A percentile compares a stretch with the other conserved stretches of the same genome.
These are phyloP conservation scores for Noturus placidus DNA, from an alignment of 2,113 vertebrate species.

Conservation along the genomic window DNA sequence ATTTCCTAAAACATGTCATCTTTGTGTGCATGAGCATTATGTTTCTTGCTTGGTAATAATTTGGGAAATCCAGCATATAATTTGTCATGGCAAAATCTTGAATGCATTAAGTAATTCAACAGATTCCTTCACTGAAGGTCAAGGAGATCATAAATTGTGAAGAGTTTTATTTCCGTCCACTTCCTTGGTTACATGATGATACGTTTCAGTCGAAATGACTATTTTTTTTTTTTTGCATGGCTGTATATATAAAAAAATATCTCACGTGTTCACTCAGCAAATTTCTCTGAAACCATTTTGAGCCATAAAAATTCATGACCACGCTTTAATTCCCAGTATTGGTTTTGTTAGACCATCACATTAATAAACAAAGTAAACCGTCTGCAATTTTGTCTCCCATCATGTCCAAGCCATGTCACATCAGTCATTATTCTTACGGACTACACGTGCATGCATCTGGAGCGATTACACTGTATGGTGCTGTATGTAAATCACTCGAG, in stretches of 20 bases:
- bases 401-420: neutral
- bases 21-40: neutral
- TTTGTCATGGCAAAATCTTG: slow-evolving; percentile 1
- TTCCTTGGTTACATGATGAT: slow-evolving; percentile 18
- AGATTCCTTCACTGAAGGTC: neutral
- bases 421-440: no score
- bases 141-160: neutral
- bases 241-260: neutral
- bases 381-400: neutral
- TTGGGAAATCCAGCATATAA: neutral
- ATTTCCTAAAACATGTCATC: neutral
- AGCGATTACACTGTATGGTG: no score
- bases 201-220: neutral
- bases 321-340: neutral
- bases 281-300: neutral
- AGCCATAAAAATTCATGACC: neutral
- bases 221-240: neutral
- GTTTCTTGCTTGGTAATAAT: neutral
- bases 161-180: neutral
- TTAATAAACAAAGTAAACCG: neutral
- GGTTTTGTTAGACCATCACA: neutral
- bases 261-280: neutral
- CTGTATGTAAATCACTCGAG: no score
- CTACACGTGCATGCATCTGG: no score
- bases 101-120: slow-evolving; percentile 1